Evolutionary conservation across 37 sponge, comb jelly and placozoan genomes (phyloP).

Genomic region (Hexactinellida sp.): DNA sequence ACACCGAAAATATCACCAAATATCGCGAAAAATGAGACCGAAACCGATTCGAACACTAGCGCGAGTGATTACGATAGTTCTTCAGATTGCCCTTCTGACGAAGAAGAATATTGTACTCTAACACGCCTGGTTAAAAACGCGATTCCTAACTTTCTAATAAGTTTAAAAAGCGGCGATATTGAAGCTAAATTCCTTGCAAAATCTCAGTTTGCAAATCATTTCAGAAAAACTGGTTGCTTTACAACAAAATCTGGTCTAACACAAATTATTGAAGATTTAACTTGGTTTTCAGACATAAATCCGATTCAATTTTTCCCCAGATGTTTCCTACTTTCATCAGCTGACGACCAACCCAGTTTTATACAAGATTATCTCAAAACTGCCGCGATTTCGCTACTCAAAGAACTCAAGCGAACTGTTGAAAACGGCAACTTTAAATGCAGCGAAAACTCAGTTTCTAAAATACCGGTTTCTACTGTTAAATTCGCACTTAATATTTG

Average conservation of each 20-base stretch:
- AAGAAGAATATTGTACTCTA: slow-evolving; percentile 58
- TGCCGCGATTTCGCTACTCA: background rate
- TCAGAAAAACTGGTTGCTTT: slow-evolving; percentile 47
- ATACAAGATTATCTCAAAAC: slow-evolving; percentile 33
- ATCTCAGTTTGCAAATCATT: slow-evolving; percentile 73
- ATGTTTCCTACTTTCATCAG: slow-evolving; percentile 63
- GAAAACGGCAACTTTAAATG: slow-evolving; percentile 45
- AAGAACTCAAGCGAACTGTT: background rate
- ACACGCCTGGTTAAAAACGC: slow-evolving; percentile 47
- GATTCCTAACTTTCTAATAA: slow-evolving; percentile 77
- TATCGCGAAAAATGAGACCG: background rate
- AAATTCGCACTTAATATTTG: slow-evolving; percentile 39
- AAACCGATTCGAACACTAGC: background rate
- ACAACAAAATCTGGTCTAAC: slow-evolving; percentile 60
- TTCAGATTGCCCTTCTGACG: slow-evolving; percentile 27
- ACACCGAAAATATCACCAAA: background rate
- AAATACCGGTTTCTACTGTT: background rate
- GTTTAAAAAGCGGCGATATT: slow-evolving; percentile 46
- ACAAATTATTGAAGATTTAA: slow-evolving; percentile 34
- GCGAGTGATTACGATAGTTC: background rate
- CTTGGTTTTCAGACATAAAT: slow-evolving; percentile 62
- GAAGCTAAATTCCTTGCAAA: slow-evolving; percentile 30
- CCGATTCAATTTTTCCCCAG: slow-evolving; percentile 76
- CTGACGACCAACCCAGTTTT: slow-evolving; percentile 66
- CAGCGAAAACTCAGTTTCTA: slow-evolving; percentile 20